Base-by-base conservation (phyloP, 1,140 invertebrate genomes). In the Drosophila lowei region DNA sequence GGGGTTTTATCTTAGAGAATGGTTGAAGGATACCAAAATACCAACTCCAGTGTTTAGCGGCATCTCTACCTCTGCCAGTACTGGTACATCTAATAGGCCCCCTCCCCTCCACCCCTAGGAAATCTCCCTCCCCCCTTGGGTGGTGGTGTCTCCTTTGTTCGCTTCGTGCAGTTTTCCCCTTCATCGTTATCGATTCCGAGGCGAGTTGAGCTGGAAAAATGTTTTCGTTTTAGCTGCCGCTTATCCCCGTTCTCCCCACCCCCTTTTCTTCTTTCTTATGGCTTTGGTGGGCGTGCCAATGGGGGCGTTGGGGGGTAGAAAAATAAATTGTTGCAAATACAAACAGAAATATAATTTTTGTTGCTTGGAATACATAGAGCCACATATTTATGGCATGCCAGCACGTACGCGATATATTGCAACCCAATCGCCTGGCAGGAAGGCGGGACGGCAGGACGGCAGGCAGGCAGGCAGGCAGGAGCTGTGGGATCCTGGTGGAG, bases 341-440 rank as follows among this genome's bases (percentile, higher is more conserved):
- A 85, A 89, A 76, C 79, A 89, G 71, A 89, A 89, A 85, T 85
- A 89, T 89, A 89, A 85, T 89, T 85, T 88, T 79, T 89, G 84
- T 84, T 83, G 76, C 63, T 62, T 67, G 57, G 42, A 67, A 67
- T 61, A 75, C 60, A 79, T 61, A 59, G 34, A 53, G 74, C 77
- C 76, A 77, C 66, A 75, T 89, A 89, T 89, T 89, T 89, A 89
- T 89, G 85, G 85, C 85, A 89, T 89, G 77, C 85, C 85, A 66
- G 75, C 85, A 89, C 85, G 85, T 89, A 89, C 85, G 84, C 83
- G 83, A 88, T 86, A 88, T 83, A 88, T 86, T 86, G 81, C 84
- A 86, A 74, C 68, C 83, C 80, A 85, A 86, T 85, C 77, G 80
- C 30, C 23, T 49, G 57, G 23, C 23, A 38, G 15, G 56, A 30